Evolutionary conservation across 1,140 invertebrate species (phyloP).

Genomic region (Neodiprion pinetum): DNA sequence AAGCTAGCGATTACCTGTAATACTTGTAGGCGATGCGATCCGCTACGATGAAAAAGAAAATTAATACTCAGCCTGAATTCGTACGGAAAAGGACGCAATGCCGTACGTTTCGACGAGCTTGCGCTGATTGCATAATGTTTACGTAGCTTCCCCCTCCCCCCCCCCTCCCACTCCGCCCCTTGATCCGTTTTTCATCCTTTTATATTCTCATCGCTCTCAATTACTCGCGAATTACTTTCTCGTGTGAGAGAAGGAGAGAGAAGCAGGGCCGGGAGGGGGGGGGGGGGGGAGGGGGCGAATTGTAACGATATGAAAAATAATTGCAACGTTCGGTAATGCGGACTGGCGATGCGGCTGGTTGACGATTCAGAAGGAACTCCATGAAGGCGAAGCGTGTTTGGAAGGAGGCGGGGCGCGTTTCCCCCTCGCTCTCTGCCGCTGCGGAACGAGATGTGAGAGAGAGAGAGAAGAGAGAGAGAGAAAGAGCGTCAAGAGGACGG

Average conservation of each 20-base stretch:
- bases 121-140: background rate
- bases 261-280: background rate
- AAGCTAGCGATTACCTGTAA: no score
- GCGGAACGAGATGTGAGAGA: slow-evolving; percentile 21
- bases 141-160: background rate
- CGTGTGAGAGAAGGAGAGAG: background rate
- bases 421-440: slow-evolving; percentile 23
- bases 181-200: no score
- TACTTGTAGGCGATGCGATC: no score
- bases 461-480: slow-evolving; percentile 23
- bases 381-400: slow-evolving; percentile 13
- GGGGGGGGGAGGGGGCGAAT: background rate
- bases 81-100: no score
- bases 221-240: no score
- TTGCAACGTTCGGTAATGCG: background rate
- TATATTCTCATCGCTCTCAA: no score
- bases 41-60: no score
- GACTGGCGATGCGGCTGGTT: no score
- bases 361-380: background rate
- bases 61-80: no score
- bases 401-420: slow-evolving; percentile 42
- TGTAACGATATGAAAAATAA: slow-evolving; percentile 1
- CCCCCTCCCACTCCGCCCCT: no score
- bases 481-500: slow-evolving; percentile 8
- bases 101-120: no score